phyloP scores from a whole-genome alignment of 2,888 invertebrate species.

The Cheilosia variabilis region DNA sequence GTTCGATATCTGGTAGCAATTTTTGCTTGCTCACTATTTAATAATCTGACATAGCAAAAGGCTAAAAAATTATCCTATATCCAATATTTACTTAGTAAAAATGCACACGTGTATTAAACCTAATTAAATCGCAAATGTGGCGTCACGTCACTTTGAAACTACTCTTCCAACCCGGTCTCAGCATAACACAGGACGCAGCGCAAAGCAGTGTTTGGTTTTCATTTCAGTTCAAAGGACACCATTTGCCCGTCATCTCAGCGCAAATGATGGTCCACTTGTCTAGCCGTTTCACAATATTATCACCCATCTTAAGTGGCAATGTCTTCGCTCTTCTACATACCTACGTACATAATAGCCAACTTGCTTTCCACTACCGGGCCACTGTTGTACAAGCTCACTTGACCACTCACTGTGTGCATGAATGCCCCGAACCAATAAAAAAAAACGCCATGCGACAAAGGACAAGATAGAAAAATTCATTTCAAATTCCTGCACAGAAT shows the following conservation, averaged over 20 bases:
- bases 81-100: neutral
- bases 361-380: constrained; percentile 43
- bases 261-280: constrained; percentile 59
- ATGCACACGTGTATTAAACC: constrained; percentile 18
- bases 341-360: constrained; percentile 11
- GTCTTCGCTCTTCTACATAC: constrained; percentile 25
- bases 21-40: too few species aligned
- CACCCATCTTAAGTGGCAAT: constrained; percentile 62
- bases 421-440: constrained; percentile 62
- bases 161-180: neutral
- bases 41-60: too few species aligned
- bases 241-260: constrained; percentile 43
- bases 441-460: constrained; percentile 32
- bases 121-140: neutral
- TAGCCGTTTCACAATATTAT: constrained; percentile 57
- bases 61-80: too few species aligned
- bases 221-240: constrained; percentile 6
- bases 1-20: too few species aligned
- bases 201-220: too few species aligned
- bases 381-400: constrained; percentile 47
- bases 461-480: constrained; percentile 43
- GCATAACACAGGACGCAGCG: too few species aligned
- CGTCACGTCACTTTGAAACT: too few species aligned
- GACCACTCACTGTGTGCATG: constrained; percentile 50
- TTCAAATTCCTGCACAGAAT: constrained; percentile 58